Evolutionary conservation across 2,888 invertebrate genomes (phyloP).

Genomic region (Elmis aenea): DNA sequence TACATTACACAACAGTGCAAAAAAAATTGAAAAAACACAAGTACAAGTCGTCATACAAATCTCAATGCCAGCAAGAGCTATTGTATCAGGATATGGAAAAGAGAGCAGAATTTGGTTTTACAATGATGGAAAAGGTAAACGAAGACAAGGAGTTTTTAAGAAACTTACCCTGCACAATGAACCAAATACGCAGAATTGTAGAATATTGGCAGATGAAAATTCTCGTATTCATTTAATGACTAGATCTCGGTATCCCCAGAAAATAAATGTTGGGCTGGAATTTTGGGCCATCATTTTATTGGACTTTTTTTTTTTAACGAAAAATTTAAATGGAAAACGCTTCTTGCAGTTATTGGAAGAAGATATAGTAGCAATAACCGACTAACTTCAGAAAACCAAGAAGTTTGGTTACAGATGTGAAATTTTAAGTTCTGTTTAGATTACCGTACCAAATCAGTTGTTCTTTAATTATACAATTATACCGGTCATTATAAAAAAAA

Average conservation of each 20-base stretch:
- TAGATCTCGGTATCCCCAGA: background rate
- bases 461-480: no score
- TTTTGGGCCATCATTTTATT: background rate
- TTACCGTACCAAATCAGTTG: no score
- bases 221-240: no score
- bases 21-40: background rate
- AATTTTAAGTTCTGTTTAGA: no score
- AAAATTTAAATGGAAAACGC: no score
- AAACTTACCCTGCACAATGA: background rate
- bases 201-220: background rate
- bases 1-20: background rate
- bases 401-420: background rate
- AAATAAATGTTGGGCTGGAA: background rate
- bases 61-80: background rate
- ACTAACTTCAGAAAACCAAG: background rate
- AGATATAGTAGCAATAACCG: background rate
- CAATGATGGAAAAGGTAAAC: constrained; percentile 1
- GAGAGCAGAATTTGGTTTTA: background rate
- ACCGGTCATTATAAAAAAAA: no score
- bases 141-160: background rate
- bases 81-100: background rate
- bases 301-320: background rate
- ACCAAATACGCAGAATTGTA: background rate
- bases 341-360: background rate
- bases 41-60: no score